Base-by-base conservation (phyloP, 1,140 invertebrate genomes). In the Trichogramma pretiosum region DNA sequence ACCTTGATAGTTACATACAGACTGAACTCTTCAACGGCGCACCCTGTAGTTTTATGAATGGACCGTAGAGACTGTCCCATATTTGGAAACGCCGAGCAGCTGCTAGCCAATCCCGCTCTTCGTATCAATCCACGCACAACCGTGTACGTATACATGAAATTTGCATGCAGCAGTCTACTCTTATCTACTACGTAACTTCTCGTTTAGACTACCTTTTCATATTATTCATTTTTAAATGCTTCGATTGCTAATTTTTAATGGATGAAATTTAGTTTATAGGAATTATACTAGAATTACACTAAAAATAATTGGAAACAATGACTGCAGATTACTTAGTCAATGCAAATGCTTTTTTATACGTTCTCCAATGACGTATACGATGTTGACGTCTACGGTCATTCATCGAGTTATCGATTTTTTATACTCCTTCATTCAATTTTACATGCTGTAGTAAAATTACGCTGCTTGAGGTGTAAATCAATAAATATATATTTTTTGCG, bases 11-110 rank as follows among this genome's bases (percentile, higher is more conserved):
- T 72, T 68, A 67, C 70, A 65, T 65, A 68, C 70, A 54, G 69
- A 71, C 68, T 71, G 68, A 71, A 66, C 63, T 61, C 59, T 63
- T 60, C 53, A 55, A 51, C 67, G 67, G 65, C 67, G 65, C 68
- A 67, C 65, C 67, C 69, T 67, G 68, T 64, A 72, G 70, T 72
- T 77, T 78, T 78, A 79, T 80, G 77, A 80, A 80, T 80, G 78
- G 74, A 79, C 68, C 66, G 61, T 65, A 59, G 60, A 67, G 64
- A 67, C 70, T 74, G 72, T 74, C 70, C 74, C 73, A 73, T 74
- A 74, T 75, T 75, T 74, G 72, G 72, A 72, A 73, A 70, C 66
- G 64, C 57, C 65, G 58, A 66, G 62, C 59, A 63, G 57, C 62
- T 50, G 61, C 60, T 67, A 68, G 66, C 76, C 77, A 75, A 71